Evolutionary conservation across 2,888 invertebrate species (phyloP).

Genomic region (Diploptera punctata): DNA sequence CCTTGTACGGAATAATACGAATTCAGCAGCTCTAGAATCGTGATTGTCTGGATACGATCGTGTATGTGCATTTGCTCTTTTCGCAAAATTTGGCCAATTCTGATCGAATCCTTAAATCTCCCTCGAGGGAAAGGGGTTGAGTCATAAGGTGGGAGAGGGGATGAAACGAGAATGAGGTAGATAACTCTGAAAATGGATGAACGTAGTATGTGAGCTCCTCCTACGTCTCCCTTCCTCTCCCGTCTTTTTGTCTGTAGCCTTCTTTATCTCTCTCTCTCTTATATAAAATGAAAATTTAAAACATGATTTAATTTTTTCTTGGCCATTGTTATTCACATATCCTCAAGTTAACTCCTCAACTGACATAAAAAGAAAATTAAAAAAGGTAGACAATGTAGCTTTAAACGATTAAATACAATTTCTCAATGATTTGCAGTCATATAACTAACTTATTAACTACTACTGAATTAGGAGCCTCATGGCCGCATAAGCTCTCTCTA

Average conservation of each 20-base stretch:
- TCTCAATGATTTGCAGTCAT: too few species aligned
- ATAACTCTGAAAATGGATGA: background rate
- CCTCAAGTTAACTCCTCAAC: too few species aligned
- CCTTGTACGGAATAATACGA: background rate
- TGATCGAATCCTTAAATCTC: background rate
- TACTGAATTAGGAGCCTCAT: too few species aligned
- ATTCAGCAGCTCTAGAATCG: background rate
- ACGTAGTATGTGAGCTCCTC: background rate
- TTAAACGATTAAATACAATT: too few species aligned
- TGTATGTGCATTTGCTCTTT: conserved; percentile 20
- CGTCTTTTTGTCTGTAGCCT: background rate
- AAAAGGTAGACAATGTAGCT: too few species aligned
- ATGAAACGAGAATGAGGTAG: background rate
- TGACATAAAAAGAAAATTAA: too few species aligned
- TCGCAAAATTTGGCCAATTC: conserved; percentile 26
- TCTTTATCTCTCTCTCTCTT: background rate
- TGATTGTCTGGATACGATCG: background rate
- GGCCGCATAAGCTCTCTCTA: too few species aligned
- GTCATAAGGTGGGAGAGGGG: background rate
- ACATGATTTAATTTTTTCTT: too few species aligned
- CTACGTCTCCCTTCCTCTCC: background rate
- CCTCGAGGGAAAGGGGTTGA: background rate
- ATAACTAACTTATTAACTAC: too few species aligned
- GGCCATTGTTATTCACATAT: too few species aligned
- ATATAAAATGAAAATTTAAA: too few species aligned